These are phyloP conservation scores for Drosophila anomalipes DNA, from an alignment of 2,888 invertebrate genomes.

Conservation along the genomic window DNA sequence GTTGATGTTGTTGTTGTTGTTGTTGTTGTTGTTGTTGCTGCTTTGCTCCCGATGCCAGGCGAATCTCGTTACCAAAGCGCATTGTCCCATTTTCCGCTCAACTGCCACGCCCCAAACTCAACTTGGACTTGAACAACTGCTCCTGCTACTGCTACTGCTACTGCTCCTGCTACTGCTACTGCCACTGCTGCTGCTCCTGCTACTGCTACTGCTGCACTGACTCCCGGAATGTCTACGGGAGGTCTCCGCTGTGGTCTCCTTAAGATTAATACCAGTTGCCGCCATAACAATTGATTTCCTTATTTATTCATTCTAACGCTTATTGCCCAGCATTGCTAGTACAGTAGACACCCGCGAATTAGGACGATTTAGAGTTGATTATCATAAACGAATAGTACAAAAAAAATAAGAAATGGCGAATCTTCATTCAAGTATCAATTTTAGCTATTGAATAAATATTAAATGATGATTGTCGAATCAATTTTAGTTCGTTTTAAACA, in stretches of 20 bases:
- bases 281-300: conserved; percentile 74
- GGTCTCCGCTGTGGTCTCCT: conserved; percentile 32
- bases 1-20: not conserved
- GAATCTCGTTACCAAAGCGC: conserved; percentile 37
- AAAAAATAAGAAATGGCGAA: not conserved
- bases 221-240: conserved; percentile 2
- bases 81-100: conserved; percentile 55
- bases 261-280: conserved; percentile 67
- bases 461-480: not conserved
- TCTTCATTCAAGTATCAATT: not conserved
- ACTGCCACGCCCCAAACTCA: conserved; percentile 56
- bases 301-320: conserved; percentile 51
- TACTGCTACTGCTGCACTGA: conserved; percentile 2
- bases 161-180: not conserved
- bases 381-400: not conserved
- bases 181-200: not conserved
- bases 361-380: accelerated
- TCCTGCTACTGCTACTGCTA: not conserved
- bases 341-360: conserved; percentile 1
- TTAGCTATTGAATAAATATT: not conserved
- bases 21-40: conserved; percentile 16
- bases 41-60: conserved; percentile 35
- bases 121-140: conserved; percentile 24
- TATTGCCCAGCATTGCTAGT: conserved; percentile 9
- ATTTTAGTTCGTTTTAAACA: not conserved